phyloP scores from a whole-genome alignment of 2,797 vertebrate genomes.

The Pelodytes ibericus region DNA sequence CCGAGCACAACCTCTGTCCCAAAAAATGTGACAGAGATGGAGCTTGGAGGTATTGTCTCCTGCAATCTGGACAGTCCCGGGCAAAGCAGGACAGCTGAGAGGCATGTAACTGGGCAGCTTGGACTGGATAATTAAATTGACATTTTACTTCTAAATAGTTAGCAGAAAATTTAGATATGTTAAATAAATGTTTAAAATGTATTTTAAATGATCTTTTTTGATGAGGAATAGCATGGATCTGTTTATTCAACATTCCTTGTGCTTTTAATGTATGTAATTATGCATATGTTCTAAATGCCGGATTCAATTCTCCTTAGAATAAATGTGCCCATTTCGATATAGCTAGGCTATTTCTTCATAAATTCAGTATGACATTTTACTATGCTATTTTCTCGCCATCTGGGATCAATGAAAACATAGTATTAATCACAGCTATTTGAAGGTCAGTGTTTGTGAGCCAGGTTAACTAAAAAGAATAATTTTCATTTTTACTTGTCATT shows the following conservation, averaged over 20 bases:
- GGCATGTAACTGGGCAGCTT: too few relatives aligned
- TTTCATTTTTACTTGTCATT: conserved; percentile 16
- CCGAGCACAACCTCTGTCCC: too few relatives aligned
- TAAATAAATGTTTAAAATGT: not conserved
- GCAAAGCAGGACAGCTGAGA: too few relatives aligned
- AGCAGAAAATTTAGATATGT: too few relatives aligned
- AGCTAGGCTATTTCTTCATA: too few relatives aligned
- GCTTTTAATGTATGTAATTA: not conserved
- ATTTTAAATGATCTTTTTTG: not conserved
- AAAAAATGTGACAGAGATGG: too few relatives aligned
- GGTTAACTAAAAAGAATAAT: not conserved
- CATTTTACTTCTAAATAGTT: too few relatives aligned
- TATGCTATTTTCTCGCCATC: not conserved
- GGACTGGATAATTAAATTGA: too few relatives aligned
- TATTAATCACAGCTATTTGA: not conserved
- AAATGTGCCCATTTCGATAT: too few relatives aligned
- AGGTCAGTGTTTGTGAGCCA: not conserved
- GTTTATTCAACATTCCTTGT: not conserved
- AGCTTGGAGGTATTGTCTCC: too few relatives aligned
- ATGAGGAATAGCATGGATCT: not conserved
- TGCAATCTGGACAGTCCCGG: too few relatives aligned
- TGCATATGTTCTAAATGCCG: not conserved
- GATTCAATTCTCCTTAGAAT: not conserved
- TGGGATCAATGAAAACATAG: not conserved
- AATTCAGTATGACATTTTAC: conserved; percentile 2